These are phyloP conservation scores for Orchesella flavescens DNA, from an alignment of 2,888 invertebrate genomes.

Conservation along the genomic window DNA sequence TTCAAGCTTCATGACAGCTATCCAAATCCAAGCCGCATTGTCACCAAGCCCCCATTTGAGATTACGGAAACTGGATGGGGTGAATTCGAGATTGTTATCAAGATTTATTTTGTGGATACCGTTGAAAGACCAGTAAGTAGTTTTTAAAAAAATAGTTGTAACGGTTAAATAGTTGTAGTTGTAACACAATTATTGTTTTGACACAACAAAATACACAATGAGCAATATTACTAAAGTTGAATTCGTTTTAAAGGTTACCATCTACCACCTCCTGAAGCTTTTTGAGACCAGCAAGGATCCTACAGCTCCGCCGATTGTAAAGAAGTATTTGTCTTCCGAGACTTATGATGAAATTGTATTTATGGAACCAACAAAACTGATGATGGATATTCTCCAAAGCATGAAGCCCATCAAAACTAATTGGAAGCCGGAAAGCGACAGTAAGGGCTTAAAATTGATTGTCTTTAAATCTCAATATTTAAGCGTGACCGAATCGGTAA, in stretches of 20 bases:
- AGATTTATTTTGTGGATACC: conserved; percentile 96
- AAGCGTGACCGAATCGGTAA: too few species aligned
- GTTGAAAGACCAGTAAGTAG: conserved; percentile 91
- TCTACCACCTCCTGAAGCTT: conserved; percentile 94
- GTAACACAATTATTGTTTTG: too few species aligned
- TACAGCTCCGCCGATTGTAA: conserved; percentile 72
- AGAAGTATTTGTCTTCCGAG: conserved; percentile 89
- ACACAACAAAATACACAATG: background rate
- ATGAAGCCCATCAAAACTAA: conserved; percentile 82
- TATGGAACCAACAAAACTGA: conserved; percentile 90
- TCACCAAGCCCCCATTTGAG: conserved; percentile 96
- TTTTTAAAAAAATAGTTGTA: background rate
- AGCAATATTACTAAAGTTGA: background rate
- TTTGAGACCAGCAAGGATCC: conserved; percentile 82
- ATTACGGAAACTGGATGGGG: conserved; percentile 99
- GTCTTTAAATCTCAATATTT: too few species aligned
- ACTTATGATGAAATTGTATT: conserved; percentile 97
- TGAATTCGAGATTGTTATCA: conserved; percentile 98
- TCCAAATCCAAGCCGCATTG: conserved; percentile 87
- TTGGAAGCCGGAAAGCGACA: conserved; percentile 91
- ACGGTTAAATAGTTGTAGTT: background rate
- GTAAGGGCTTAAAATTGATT: conserved; percentile 78
- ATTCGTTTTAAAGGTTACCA: conserved; percentile 83
- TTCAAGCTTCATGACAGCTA: conserved; percentile 97
- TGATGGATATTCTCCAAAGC: conserved; percentile 89